These are phyloP conservation scores for Drosophila nannoptera DNA, from an alignment of 1,140 invertebrate genomes.

Conservation along the genomic window DNA sequence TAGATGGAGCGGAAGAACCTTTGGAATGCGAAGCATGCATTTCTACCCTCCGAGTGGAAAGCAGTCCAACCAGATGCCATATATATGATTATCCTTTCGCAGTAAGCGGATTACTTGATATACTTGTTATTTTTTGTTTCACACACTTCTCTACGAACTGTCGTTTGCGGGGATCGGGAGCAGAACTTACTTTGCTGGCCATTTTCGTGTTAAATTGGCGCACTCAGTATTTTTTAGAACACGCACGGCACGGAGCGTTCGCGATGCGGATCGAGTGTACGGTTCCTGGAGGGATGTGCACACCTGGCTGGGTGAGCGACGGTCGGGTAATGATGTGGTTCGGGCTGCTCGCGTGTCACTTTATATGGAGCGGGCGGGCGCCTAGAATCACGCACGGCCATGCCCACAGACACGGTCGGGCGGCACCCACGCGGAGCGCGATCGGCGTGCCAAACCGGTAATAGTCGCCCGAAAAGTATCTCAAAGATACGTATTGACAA, in stretches of 20 bases:
- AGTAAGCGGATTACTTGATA: no score
- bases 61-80: no score
- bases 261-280: slow-evolving; percentile 26
- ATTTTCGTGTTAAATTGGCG: slow-evolving; percentile 47
- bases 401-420: slow-evolving; percentile 37
- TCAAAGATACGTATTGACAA: slow-evolving; percentile 58
- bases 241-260: slow-evolving; percentile 21
- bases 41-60: no score
- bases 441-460: slow-evolving; percentile 59
- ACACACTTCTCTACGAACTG: no score
- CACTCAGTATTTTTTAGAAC: slow-evolving; percentile 8
- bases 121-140: no score
- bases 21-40: no score
- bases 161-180: neutral
- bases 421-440: slow-evolving; percentile 42
- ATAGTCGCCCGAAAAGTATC: slow-evolving; percentile 50
- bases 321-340: slow-evolving; percentile 63
- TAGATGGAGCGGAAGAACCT: no score
- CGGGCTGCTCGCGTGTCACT: slow-evolving; percentile 45
- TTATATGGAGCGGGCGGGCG: slow-evolving; percentile 57
- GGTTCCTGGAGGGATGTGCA: slow-evolving; percentile 24
- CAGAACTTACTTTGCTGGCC: slow-evolving; percentile 73
- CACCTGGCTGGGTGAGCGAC: slow-evolving; percentile 48
- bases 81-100: no score
- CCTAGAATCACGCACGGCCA: slow-evolving; percentile 51